phyloP scores from a whole-genome alignment of 2,113 vertebrate species.

The Tiliqua scincoides region DNA sequence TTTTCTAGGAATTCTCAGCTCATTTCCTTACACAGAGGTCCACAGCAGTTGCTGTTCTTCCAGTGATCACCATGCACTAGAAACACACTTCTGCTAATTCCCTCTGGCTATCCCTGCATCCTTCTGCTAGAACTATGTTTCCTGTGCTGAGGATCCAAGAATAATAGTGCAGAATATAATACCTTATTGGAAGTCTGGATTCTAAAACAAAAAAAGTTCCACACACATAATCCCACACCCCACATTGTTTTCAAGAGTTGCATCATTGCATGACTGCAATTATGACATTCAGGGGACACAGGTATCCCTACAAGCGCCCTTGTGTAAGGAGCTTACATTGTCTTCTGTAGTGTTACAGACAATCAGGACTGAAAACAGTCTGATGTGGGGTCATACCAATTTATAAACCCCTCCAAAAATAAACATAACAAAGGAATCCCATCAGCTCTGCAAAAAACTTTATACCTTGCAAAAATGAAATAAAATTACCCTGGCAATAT shows the following conservation, averaged over 20 bases:
- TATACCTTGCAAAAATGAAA: neutral
- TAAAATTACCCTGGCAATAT: too few species aligned
- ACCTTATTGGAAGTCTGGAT: neutral
- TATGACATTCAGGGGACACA: too few species aligned
- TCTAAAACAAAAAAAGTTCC: neutral
- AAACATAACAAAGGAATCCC: neutral
- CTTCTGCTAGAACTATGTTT: neutral
- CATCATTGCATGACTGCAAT: too few species aligned
- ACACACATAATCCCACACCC: neutral
- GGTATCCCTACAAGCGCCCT: neutral
- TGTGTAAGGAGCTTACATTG: neutral
- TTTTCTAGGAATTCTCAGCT: conserved; percentile 16
- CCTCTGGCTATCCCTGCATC: neutral
- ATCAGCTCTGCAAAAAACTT: neutral
- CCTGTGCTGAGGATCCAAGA: neutral
- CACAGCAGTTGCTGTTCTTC: neutral
- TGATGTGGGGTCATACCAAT: neutral
- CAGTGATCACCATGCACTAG: neutral
- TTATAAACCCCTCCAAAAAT: neutral
- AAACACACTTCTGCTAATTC: neutral
- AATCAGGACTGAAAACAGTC: neutral
- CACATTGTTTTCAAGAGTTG: neutral
- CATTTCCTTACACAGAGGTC: conserved; percentile 8
- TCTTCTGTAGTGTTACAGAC: neutral
- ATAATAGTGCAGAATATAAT: neutral